A percentile compares a stretch with the other conserved stretches of the same genome.
phyloP scores from a whole-genome alignment of 2,797 vertebrate genomes.

The Darevskia mixta region DNA sequence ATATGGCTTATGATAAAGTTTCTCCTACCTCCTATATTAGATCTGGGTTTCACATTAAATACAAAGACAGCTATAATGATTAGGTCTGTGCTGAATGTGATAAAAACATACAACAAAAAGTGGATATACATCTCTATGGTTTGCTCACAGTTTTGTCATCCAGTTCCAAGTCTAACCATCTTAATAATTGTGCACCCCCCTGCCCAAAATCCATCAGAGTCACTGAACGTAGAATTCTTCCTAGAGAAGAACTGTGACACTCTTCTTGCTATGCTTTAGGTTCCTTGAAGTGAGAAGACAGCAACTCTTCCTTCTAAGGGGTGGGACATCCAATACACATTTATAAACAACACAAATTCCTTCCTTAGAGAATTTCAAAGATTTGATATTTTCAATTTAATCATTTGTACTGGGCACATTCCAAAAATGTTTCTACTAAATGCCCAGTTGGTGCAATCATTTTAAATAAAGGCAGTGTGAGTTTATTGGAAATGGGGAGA shows the following conservation, averaged over 20 bases:
- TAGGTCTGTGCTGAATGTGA: neutral
- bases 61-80: neutral
- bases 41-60: neutral
- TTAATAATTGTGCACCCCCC: too few species aligned
- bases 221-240: too few species aligned
- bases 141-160: neutral
- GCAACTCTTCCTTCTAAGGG: too few species aligned
- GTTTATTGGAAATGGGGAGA: neutral
- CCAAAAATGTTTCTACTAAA: neutral
- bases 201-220: too few species aligned
- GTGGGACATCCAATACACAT: too few species aligned
- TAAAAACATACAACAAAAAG: neutral
- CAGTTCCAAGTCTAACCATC: neutral
- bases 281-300: neutral
- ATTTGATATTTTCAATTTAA: neutral
- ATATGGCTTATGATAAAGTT: neutral
- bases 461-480: neutral
- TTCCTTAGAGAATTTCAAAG: neutral
- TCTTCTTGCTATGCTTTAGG: neutral
- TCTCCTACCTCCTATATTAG: constrained; percentile 3
- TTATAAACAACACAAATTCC: neutral
- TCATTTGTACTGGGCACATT: neutral
- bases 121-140: neutral
- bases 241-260: neutral
- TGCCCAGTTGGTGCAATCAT: neutral